phyloP scores from a whole-genome alignment of 2,888 invertebrate species.

The Invenusta paracnida region DNA sequence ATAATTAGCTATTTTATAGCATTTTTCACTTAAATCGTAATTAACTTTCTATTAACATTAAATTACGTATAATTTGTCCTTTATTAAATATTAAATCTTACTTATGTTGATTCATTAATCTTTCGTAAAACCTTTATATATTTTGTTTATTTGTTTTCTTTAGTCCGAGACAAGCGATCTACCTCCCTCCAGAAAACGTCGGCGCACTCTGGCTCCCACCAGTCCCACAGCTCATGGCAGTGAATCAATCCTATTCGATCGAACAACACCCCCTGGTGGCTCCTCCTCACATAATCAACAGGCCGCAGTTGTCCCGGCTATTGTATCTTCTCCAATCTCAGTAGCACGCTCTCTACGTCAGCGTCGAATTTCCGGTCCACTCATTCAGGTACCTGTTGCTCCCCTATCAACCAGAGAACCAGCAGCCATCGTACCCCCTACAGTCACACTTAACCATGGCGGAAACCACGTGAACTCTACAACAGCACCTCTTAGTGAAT shows the following conservation, averaged over 20 bases:
- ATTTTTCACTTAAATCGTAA: too few species aligned
- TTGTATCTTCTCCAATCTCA: neutral
- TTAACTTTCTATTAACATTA: too few species aligned
- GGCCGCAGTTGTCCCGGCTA: neutral
- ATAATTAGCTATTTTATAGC: too few species aligned
- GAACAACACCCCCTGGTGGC: neutral
- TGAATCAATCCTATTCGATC: neutral
- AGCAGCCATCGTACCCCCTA: neutral
- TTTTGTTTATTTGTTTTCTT: too few species aligned
- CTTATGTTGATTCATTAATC: too few species aligned
- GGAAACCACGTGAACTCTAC: too few species aligned
- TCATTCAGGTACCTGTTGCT: neutral
- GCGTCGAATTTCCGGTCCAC: neutral
- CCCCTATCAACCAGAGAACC: too few species aligned
- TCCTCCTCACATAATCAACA: neutral
- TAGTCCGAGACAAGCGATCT: neutral
- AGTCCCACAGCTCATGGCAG: neutral
- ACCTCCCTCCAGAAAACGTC: neutral
- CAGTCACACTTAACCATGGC: too few species aligned
- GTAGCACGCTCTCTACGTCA: constrained; percentile 15
- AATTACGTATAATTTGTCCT: too few species aligned
- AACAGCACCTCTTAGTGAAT: neutral
- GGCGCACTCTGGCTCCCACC: neutral
- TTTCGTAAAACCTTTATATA: too few species aligned
- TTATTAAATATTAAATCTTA: too few species aligned